phyloP scores from a whole-genome alignment of 2,888 invertebrate species.

The Rotaria macrura region DNA sequence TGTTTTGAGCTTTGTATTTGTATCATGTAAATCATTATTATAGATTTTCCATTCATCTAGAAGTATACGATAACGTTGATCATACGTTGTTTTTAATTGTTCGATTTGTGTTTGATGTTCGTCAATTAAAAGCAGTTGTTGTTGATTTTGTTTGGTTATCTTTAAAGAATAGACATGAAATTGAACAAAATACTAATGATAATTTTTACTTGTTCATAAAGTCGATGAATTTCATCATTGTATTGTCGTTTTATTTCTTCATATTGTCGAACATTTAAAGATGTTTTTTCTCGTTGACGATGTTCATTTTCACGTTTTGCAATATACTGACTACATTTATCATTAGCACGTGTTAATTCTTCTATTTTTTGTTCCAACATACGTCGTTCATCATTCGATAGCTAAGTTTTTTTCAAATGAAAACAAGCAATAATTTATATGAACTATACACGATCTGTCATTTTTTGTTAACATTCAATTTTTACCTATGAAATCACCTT shows the following conservation, averaged over 20 bases:
- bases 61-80: not conserved
- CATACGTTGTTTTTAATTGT: not conserved
- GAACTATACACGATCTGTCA: no score
- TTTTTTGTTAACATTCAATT: no score
- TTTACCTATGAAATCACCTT: no score
- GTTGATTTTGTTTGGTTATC: not conserved
- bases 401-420: no score
- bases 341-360: not conserved
- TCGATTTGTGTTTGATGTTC: constrained; percentile 19
- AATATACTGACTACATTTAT: not conserved
- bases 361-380: not conserved
- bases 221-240: not conserved
- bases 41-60: constrained; percentile 1
- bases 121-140: not conserved
- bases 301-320: not conserved
- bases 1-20: not conserved
- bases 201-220: not conserved
- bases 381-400: not conserved
- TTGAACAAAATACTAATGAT: not conserved
- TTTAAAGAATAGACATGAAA: no score
- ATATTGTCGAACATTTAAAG: not conserved
- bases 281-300: not conserved
- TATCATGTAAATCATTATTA: not conserved
- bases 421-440: no score
- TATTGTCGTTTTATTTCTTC: not conserved